phyloP scores from a whole-genome alignment of 2,888 invertebrate genomes.

The Pachydiplax longipennis region DNA sequence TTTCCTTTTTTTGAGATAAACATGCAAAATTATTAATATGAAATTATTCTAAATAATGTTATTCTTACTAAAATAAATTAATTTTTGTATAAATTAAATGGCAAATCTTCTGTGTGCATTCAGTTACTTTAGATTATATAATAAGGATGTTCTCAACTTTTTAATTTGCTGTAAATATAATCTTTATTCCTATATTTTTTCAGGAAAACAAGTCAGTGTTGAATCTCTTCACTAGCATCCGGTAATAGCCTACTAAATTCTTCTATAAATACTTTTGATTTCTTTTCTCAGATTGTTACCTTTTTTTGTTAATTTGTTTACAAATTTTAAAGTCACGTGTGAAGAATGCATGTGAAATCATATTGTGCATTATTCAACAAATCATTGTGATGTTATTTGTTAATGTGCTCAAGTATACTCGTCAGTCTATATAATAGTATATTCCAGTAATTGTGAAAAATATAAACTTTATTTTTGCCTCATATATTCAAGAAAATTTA shows the following conservation, averaged over 20 bases:
- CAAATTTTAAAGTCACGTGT: constrained; percentile 21
- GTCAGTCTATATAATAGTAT: background rate
- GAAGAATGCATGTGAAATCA: constrained; percentile 17
- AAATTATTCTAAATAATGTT: too few relatives aligned
- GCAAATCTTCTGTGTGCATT: too few relatives aligned
- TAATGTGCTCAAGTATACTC: background rate
- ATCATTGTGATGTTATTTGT: constrained; percentile 32
- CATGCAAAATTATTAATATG: too few relatives aligned
- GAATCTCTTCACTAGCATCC: constrained; percentile 89
- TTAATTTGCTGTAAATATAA: background rate
- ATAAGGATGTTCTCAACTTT: background rate
- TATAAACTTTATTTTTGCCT: background rate
- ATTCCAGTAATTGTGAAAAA: background rate
- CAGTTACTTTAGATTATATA: too few relatives aligned
- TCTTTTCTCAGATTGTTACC: constrained; percentile 16
- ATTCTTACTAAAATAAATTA: too few relatives aligned
- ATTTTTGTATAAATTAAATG: too few relatives aligned
- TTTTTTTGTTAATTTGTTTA: constrained; percentile 22
- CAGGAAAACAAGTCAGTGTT: constrained; percentile 89
- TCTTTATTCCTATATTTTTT: constrained; percentile 50
- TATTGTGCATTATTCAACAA: background rate
- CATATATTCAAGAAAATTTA: background rate
- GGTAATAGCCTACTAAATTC: constrained; percentile 61
- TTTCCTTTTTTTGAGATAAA: too few relatives aligned
- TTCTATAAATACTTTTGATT: background rate